These are phyloP conservation scores for Todus mexicanus DNA, from an alignment of 2,797 vertebrate genomes.

Conservation along the genomic window DNA sequence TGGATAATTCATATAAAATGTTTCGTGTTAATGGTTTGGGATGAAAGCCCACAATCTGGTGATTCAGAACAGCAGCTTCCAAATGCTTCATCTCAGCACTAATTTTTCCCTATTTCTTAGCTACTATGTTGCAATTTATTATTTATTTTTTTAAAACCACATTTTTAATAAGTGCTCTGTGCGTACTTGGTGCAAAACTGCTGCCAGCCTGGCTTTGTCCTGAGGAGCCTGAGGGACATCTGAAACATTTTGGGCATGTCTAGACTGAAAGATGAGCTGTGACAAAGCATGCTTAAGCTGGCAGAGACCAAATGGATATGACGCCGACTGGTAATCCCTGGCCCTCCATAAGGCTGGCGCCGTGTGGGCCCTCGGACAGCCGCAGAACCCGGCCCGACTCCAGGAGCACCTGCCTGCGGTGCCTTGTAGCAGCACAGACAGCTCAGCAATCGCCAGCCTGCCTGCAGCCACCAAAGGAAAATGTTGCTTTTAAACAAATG, in stretches of 20 bases:
- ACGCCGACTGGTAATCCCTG: background rate
- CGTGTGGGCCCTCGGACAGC: accelerated
- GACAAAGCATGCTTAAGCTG: background rate
- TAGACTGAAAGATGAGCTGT: background rate
- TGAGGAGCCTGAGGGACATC: background rate
- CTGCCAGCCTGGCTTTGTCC: background rate
- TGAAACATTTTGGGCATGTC: background rate
- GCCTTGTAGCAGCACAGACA: background rate
- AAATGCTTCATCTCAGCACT: background rate
- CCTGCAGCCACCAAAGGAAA: background rate
- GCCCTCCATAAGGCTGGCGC: background rate
- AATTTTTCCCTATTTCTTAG: background rate
- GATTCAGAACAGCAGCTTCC: background rate
- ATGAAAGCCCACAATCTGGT: background rate
- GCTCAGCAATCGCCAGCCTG: background rate
- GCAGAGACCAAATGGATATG: background rate
- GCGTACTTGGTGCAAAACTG: background rate
- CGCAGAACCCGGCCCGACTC: background rate
- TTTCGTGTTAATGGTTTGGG: background rate
- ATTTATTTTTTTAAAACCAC: background rate
- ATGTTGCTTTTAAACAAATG: background rate
- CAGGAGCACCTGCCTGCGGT: background rate
- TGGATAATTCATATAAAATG: background rate
- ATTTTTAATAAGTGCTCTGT: background rate
- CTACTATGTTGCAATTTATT: background rate